phyloP scores from a whole-genome alignment of 2,797 vertebrate genomes.

The Gymnothorax javanicus region DNA sequence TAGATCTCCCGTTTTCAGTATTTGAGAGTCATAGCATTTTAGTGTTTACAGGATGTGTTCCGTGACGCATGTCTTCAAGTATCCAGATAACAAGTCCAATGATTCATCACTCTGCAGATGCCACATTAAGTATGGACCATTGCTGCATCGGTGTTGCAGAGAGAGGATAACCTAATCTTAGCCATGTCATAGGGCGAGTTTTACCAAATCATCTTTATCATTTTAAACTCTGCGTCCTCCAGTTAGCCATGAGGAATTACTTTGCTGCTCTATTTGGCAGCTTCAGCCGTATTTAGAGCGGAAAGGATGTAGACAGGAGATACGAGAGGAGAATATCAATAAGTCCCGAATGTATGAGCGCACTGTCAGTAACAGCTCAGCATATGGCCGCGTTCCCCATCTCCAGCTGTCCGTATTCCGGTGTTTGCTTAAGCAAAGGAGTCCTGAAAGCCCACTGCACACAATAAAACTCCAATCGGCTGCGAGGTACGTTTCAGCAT shows the following conservation, averaged over 20 bases:
- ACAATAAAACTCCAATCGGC: slow-evolving; percentile 9
- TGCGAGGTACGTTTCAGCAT: slow-evolving; percentile 20
- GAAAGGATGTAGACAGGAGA: slow-evolving; percentile 57
- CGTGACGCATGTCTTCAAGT: not conserved
- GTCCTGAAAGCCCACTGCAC: slow-evolving; percentile 34
- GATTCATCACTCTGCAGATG: not conserved
- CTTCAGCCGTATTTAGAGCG: slow-evolving; percentile 47
- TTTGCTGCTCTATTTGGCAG: slow-evolving; percentile 40
- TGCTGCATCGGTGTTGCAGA: not conserved
- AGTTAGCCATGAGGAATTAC: not conserved
- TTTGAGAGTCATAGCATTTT: not conserved
- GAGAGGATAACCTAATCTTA: not conserved
- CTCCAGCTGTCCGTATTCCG: slow-evolving; percentile 47
- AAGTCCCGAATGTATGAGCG: slow-evolving; percentile 49
- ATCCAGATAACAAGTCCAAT: not conserved
- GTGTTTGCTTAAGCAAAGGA: slow-evolving; percentile 60
- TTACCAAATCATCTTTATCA: not conserved
- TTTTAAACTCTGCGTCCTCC: not conserved
- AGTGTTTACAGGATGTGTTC: not conserved
- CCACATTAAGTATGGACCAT: not conserved
- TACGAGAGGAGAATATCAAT: slow-evolving; percentile 61
- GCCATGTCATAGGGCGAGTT: not conserved
- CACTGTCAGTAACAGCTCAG: slow-evolving; percentile 39
- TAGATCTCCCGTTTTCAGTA: slow-evolving; percentile 6
- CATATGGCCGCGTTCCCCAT: slow-evolving; percentile 37